Evolutionary conservation across 2,113 vertebrate species (phyloP), one percentile per base, ranked within the genome.

Genomic region (Tonatia bakeri): DNA sequence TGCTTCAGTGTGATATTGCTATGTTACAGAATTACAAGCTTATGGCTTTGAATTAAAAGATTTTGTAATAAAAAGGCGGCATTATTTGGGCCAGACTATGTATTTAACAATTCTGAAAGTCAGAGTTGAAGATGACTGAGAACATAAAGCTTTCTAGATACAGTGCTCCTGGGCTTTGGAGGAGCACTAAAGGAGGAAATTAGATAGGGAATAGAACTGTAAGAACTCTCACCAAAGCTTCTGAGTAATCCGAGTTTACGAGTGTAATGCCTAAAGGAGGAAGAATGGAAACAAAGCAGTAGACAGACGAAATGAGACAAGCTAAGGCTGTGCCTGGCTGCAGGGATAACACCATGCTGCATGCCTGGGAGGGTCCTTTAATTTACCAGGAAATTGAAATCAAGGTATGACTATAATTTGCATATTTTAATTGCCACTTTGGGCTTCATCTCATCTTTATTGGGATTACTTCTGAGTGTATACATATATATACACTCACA

Each of bases 361-460:
- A 0, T 77, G 50, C 28, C 3, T 40, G 77, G 47, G 33, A 16
- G 93, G 91, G 43, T 50, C 54, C 94, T 94, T 95, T 67, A 73
- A 83, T 76, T 94, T 83, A 7, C 20, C 75, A 11, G 0, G 64
- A 94, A 96, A 92, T 69, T 45, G 89, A 95, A 95, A 93, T 92
- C 85, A 73, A 36, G 38, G 65, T 87, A 59, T 87, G 59, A 92
- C 40, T 64, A 50, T 65, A 4, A 82, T 52, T 94, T 97, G 4
- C 69, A 82, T 94, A 94, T 95, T 73, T 87, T 97, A 94, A 95
- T 70, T 94, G 75, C 43, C 86, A 16, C 76, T 97, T 96, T 96
- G 45, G 90, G 82, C 17, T 93, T 31, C 76, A 9, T 5, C 14
- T 38, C 52, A 0, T 73, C 20, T 93, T 69, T 95, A 69, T 65